Base-by-base conservation (phyloP, 1,140 invertebrate genomes). In the Cotesia vestalis region DNA sequence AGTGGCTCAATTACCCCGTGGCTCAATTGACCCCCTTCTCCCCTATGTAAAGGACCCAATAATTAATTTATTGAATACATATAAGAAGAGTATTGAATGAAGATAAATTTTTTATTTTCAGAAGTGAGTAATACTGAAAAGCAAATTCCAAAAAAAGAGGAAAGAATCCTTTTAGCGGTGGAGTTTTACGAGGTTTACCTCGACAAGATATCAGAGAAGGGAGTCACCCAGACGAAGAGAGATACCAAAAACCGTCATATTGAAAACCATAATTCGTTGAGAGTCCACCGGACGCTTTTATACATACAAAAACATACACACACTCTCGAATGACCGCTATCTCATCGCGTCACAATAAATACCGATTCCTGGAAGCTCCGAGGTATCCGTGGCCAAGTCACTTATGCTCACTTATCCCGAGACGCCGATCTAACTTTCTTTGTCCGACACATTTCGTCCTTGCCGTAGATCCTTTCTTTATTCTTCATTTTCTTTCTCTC, bases 281-380 rank as follows among this genome's bases (percentile, higher is more conserved):
- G 75, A 36, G 17, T 40, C n/a, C 46, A 51, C 51, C 34, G 51
- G 12, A 55, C n/a, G 57, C 57, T 38, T 64, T 64, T 68, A 52
- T 53, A 57, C 52, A 57, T 52, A 46, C 11, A 46, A 46, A 46
- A 46, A 69, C 38, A 61, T 46, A 46, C 51, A 71, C 20, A 68
- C 46, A 36, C 52, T 40, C 12, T 40, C 12, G 51, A 34, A 78
- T 81, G 78, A 80, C 74, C 80, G 79, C 81, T 86, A 86, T 87
- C 85, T 83, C 81, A 83, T 85, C 81, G 81, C 81, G 84, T 86
- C 84, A 83, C 84, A 85, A 87, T 87, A 86, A 87, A 87, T 86
- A 86, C 84, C 82, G 82, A 85, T 86, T 85, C 84, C 76, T 84
- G 85, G 84, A 87, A 87, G 84, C 81, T 80, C 63, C 36, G 71